A percentile compares a stretch with the other conserved stretches of the same genome.
These are phyloP conservation scores for Sciaenops ocellatus DNA, from an alignment of 2,797 vertebrate species.

Conservation along the genomic window DNA sequence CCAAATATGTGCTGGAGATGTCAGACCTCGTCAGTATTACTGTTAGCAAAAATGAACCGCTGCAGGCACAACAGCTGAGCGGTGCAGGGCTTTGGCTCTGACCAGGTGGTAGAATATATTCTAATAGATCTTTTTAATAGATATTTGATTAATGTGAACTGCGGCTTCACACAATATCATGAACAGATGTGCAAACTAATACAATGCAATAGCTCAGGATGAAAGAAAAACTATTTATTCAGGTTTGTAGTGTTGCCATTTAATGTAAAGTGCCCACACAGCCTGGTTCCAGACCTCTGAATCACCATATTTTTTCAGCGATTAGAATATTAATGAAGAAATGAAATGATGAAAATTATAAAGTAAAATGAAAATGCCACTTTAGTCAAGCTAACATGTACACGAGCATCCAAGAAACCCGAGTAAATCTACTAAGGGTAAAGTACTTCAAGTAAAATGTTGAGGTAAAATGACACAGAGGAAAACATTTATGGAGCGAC, in stretches of 20 bases:
- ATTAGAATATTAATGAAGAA: background rate
- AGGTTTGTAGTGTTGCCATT: background rate
- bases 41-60: background rate
- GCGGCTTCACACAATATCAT: conserved; percentile 4
- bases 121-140: conserved; percentile 24
- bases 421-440: background rate
- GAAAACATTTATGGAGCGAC: too few species aligned
- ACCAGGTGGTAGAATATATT: conserved; percentile 6
- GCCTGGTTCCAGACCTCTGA: background rate
- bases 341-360: background rate
- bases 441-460: background rate
- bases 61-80: conserved; percentile 6
- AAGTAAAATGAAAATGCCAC: background rate
- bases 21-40: background rate
- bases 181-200: conserved; percentile 17
- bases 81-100: background rate
- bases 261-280: background rate
- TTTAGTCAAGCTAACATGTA: background rate
- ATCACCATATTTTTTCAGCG: background rate
- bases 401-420: background rate
- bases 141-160: conserved; percentile 20
- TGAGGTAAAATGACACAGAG: background rate
- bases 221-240: background rate
- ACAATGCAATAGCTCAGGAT: background rate
- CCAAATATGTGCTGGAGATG: background rate